phyloP scores from a whole-genome alignment of 2,888 invertebrate species.

The Melinaea menophilus region DNA sequence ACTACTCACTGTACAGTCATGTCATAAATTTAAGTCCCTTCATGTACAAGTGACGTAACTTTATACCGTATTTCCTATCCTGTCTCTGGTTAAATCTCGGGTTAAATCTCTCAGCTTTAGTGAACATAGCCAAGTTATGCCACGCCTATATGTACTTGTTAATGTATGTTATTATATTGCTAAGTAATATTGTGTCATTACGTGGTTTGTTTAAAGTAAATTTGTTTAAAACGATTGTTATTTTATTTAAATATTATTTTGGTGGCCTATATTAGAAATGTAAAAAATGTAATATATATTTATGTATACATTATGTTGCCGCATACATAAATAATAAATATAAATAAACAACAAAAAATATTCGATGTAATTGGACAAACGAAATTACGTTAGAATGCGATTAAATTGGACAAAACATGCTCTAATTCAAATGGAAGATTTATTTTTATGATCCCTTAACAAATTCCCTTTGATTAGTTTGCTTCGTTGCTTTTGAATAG shows the following conservation, averaged over 20 bases:
- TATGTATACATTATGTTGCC: not conserved
- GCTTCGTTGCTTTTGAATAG: conserved; percentile 16
- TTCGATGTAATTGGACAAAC: conserved; percentile 28
- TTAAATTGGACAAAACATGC: conserved; percentile 30
- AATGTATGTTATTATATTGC: not conserved
- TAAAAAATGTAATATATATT: not conserved
- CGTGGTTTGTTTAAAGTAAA: no score
- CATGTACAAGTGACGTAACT: conserved; percentile 26
- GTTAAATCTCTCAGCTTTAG: conserved; percentile 12
- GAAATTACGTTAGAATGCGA: conserved; percentile 29
- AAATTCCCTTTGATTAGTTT: conserved; percentile 25
- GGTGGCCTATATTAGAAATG: not conserved
- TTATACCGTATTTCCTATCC: conserved; percentile 25
- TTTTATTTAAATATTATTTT: no score
- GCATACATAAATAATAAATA: conserved; percentile 4
- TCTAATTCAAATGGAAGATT: conserved; percentile 28
- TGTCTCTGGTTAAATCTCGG: conserved; percentile 11
- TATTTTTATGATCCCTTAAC: conserved; percentile 27
- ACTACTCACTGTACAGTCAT: conserved; percentile 11
- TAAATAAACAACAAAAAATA: conserved; percentile 25
- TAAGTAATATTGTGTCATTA: no score
- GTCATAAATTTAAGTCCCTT: conserved; percentile 22
- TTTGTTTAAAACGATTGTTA: no score
- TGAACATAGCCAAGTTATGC: conserved; percentile 1
- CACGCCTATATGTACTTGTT: not conserved